Conservation (phyloP, 2,888 invertebrate genomes). For the Xestoiulus laeticollis region DNA sequence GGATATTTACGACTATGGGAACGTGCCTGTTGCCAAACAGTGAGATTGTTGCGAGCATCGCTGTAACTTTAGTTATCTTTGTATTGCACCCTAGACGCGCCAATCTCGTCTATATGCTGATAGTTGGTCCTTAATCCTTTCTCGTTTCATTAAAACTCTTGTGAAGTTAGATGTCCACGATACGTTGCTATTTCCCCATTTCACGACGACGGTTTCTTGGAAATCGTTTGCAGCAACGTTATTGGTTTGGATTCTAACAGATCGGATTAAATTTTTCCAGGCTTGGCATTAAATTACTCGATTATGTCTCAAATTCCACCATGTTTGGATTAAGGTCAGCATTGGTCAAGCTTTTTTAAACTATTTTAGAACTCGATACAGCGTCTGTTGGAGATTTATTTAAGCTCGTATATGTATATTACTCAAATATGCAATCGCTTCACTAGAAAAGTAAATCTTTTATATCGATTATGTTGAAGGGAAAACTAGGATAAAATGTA, state of each 20-base stretch:
- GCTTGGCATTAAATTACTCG: background rate
- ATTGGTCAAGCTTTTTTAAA: conserved; percentile 30
- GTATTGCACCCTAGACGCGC: conserved; percentile 32
- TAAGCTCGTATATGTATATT: background rate
- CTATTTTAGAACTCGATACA: background rate
- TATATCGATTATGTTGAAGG: background rate
- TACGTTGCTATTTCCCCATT: background rate
- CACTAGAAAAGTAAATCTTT: background rate
- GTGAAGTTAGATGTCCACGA: background rate
- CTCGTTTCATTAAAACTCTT: conserved; percentile 38
- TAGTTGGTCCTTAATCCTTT: background rate
- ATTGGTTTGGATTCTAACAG: background rate
- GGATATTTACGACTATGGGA: background rate
- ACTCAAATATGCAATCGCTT: background rate
- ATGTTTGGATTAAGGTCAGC: conserved; percentile 39
- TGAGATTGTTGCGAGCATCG: background rate
- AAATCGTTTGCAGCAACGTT: background rate
- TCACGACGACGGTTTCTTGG: background rate
- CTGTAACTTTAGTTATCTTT: conserved; percentile 3
- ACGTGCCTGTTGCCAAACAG: background rate
- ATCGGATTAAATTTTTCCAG: conserved; percentile 19
- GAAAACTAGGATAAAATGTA: conserved; percentile 20
- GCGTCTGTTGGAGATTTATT: conserved; percentile 3
- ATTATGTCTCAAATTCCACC: background rate
- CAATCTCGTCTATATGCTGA: conserved; percentile 43